These are phyloP conservation scores for Gambusia holbrooki DNA, from an alignment of 2,113 vertebrate species.

Conservation along the genomic window DNA sequence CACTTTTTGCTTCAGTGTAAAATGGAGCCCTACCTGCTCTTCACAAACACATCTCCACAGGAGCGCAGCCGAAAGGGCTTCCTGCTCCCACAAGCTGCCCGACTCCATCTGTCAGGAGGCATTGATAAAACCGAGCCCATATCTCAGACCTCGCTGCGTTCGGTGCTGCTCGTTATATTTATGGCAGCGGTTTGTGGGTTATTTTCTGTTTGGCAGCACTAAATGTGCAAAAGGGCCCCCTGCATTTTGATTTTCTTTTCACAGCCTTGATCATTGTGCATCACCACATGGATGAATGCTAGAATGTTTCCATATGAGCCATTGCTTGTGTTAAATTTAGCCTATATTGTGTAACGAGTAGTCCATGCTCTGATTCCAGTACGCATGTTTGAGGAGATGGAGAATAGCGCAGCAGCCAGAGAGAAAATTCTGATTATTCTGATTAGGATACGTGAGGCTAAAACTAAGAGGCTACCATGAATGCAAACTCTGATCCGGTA, in stretches of 20 bases:
- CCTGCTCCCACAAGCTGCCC: slow-evolving; percentile 74
- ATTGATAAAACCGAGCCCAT: slow-evolving; percentile 53
- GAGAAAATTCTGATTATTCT: slow-evolving; percentile 44
- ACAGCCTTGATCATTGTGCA: slow-evolving; percentile 18
- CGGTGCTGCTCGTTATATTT: slow-evolving; percentile 32
- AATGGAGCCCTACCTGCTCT: slow-evolving; percentile 70
- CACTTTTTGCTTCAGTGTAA: slow-evolving; percentile 42
- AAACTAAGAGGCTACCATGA: slow-evolving; percentile 64
- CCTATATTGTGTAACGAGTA: slow-evolving; percentile 32
- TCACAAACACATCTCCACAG: slow-evolving; percentile 63
- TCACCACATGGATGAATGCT: slow-evolving; percentile 37
- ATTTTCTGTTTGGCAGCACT: slow-evolving; percentile 25
- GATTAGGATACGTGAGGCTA: slow-evolving; percentile 62
- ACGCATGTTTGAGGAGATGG: slow-evolving; percentile 8
- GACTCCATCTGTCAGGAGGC: slow-evolving; percentile 75
- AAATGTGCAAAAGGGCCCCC: slow-evolving; percentile 31
- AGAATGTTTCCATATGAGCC: slow-evolving; percentile 28
- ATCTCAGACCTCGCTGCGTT: slow-evolving; percentile 50
- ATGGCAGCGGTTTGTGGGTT: slow-evolving; percentile 22
- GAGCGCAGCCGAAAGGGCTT: slow-evolving; percentile 68
- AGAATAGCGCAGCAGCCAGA: slow-evolving; percentile 10
- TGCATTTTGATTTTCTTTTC: slow-evolving; percentile 33
- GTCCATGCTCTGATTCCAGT: background rate
- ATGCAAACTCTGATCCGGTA: slow-evolving; percentile 53
- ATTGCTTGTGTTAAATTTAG: slow-evolving; percentile 27